These are phyloP conservation scores for Dusona sp. DNA, from an alignment of 2,888 invertebrate species.

Conservation along the genomic window DNA sequence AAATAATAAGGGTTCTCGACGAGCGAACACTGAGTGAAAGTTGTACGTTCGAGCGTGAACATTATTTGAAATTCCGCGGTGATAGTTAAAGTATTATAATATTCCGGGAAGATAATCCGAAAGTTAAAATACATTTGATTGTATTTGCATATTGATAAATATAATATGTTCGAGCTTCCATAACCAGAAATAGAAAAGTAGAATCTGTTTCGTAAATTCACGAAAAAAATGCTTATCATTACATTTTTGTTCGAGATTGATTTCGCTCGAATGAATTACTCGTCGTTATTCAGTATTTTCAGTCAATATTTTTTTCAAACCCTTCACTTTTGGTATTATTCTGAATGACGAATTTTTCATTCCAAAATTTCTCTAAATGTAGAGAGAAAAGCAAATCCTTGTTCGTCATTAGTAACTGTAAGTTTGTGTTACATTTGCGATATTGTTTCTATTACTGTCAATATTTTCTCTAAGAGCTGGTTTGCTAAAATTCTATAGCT, in stretches of 20 bases:
- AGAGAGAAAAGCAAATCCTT: neutral
- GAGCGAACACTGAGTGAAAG: conserved; percentile 56
- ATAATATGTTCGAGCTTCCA: neutral
- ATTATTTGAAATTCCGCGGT: conserved; percentile 42
- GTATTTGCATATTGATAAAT: neutral
- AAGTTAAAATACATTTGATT: conserved; percentile 1
- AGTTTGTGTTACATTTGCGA: too few species aligned
- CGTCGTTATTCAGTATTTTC: neutral
- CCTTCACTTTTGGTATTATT: neutral
- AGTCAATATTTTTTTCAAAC: neutral
- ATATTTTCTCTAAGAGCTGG: too few species aligned
- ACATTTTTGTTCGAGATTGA: neutral
- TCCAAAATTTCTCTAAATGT: neutral
- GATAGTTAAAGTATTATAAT: conserved; percentile 46
- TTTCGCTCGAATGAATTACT: neutral
- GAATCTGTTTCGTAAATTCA: neutral
- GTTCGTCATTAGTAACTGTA: too few species aligned
- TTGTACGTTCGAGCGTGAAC: conserved; percentile 54
- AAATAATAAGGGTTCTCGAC: conserved; percentile 34
- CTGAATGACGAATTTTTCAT: neutral
- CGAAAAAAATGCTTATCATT: neutral
- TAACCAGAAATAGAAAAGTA: neutral
- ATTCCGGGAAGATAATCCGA: conserved; percentile 11
- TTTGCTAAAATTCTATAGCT: too few species aligned
- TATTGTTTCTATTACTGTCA: too few species aligned